These are phyloP conservation scores for Clarias platycephalus DNA, from an alignment of 2,797 vertebrate species.

Conservation along the genomic window DNA sequence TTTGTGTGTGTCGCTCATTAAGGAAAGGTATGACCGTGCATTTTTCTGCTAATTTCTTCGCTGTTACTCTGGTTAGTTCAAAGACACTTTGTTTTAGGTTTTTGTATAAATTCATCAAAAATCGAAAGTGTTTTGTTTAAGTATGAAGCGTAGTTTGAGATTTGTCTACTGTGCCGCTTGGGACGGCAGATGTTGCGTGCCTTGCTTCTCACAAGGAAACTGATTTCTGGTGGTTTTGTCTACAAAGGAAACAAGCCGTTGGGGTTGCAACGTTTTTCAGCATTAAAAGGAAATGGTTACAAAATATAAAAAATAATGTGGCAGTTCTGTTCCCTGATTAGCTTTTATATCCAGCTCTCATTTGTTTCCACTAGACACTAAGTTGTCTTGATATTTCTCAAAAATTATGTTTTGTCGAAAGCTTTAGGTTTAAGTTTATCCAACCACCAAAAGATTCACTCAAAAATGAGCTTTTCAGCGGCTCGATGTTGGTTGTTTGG, in stretches of 20 bases:
- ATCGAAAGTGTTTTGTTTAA: not conserved
- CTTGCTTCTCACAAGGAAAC: not conserved
- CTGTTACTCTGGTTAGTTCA: not conserved
- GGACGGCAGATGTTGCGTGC: conserved; percentile 18
- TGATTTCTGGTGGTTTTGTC: conserved; percentile 11
- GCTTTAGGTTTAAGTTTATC: not conserved
- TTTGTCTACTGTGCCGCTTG: not conserved
- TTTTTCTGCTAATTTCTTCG: conserved; percentile 56
- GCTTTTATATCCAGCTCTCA: not conserved
- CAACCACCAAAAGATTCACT: conserved; percentile 13
- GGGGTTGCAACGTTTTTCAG: not conserved
- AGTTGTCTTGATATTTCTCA: not conserved
- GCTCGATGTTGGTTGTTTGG: conserved; percentile 39
- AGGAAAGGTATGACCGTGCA: conserved; percentile 57
- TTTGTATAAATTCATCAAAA: not conserved
- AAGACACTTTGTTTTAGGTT: not conserved
- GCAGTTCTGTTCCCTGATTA: not conserved
- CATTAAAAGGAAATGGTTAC: not conserved
- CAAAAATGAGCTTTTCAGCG: conserved; percentile 18
- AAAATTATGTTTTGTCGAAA: not conserved
- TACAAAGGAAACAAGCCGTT: conserved; percentile 16
- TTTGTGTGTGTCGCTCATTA: not conserved
- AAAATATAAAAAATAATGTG: not conserved
- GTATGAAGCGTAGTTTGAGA: not conserved
- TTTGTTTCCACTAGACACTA: not conserved